phyloP scores from a whole-genome alignment of 2,113 vertebrate genomes.

The Glaucomys volans region DNA sequence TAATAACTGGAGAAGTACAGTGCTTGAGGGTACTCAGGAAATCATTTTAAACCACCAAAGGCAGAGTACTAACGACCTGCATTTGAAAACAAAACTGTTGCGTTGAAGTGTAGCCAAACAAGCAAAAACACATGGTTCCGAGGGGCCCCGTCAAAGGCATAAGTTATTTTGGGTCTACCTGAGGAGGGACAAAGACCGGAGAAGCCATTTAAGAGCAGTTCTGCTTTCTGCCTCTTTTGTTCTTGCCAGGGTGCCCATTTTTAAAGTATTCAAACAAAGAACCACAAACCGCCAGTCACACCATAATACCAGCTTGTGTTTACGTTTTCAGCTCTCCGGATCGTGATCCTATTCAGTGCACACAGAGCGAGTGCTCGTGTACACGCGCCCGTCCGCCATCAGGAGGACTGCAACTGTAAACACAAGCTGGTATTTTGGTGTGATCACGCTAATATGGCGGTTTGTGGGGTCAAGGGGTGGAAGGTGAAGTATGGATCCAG shows the following conservation, averaged over 20 bases:
- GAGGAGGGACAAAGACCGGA: slow-evolving; percentile 72
- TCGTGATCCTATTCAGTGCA: slow-evolving; percentile 91
- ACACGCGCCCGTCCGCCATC: slow-evolving; percentile 89
- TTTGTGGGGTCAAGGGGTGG: slow-evolving; percentile 88
- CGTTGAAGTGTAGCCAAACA: slow-evolving; percentile 68
- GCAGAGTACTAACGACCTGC: slow-evolving; percentile 66
- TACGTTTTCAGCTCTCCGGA: slow-evolving; percentile 91
- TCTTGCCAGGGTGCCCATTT: slow-evolving; percentile 91
- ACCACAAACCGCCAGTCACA: slow-evolving; percentile 90
- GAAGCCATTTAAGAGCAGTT: slow-evolving; percentile 80
- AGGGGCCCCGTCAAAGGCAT: slow-evolving; percentile 28
- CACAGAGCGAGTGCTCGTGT: slow-evolving; percentile 89
- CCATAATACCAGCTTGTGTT: slow-evolving; percentile 93
- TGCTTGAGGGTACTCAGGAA: slow-evolving; percentile 53
- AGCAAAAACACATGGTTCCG: slow-evolving; percentile 64
- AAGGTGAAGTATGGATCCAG: slow-evolving; percentile 90
- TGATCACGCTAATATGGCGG: slow-evolving; percentile 90
- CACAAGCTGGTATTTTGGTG: slow-evolving; percentile 93
- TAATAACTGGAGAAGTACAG: slow-evolving; percentile 18
- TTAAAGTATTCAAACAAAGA: slow-evolving; percentile 91
- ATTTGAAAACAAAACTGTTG: slow-evolving; percentile 80
- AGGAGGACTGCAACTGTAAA: slow-evolving; percentile 89
- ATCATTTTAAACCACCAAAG: slow-evolving; percentile 69
- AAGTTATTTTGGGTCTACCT: slow-evolving; percentile 75
- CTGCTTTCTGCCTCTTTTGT: slow-evolving; percentile 87